Conservation (phyloP, 2,113 vertebrate genomes). For the Argyrosomus japonicus region DNA sequence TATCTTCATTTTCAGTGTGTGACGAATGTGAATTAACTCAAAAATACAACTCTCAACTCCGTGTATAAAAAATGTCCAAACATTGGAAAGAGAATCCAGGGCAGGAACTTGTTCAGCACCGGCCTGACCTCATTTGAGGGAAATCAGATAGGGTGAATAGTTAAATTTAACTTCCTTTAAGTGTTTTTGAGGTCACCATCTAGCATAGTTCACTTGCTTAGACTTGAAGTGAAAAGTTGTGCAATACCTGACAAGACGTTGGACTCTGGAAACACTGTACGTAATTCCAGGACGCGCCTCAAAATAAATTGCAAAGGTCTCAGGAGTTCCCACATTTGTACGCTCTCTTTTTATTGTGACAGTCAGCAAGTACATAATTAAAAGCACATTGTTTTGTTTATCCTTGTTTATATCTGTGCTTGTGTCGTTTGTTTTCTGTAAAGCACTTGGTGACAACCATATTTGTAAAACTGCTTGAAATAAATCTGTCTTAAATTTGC, state of each 20-base stretch:
- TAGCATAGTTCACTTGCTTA: constrained; percentile 58
- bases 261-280: constrained; percentile 44
- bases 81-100: constrained; percentile 33
- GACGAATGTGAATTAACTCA: constrained; percentile 29
- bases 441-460: constrained; percentile 65
- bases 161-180: constrained; percentile 59
- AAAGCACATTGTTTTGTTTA: constrained; percentile 55
- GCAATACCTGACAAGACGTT: constrained; percentile 66
- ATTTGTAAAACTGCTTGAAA: constrained; percentile 65
- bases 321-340: constrained; percentile 64
- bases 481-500: constrained; percentile 79
- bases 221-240: constrained; percentile 68
- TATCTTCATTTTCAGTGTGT: neutral
- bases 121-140: constrained; percentile 48
- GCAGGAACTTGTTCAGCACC: constrained; percentile 20
- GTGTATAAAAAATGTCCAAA: neutral
- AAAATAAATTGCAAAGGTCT: constrained; percentile 59
- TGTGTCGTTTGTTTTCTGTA: constrained; percentile 59
- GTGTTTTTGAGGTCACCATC: constrained; percentile 55
- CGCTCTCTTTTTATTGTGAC: constrained; percentile 30
- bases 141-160: constrained; percentile 49
- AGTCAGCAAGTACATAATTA: constrained; percentile 59
- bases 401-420: constrained; percentile 52
- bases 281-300: constrained; percentile 51
- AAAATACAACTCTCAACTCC: neutral